Evolutionary conservation across 2,113 vertebrate species (phyloP).

Genomic region (Parotia lawesii): DNA sequence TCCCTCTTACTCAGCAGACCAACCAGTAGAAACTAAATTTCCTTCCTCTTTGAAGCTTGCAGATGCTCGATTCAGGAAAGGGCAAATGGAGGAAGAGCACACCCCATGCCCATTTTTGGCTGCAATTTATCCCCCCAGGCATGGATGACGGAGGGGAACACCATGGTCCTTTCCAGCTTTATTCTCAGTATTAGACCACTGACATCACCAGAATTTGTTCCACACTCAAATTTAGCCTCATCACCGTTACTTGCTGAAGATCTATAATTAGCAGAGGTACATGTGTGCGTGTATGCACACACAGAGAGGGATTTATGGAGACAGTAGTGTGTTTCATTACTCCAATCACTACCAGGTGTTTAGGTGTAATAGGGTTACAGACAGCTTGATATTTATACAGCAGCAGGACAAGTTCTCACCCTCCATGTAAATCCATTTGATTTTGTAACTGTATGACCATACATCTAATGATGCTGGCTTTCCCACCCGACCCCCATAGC

Average conservation of each 20-base stretch:
- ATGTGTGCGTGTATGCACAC: rapidly evolving
- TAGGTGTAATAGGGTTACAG: not conserved
- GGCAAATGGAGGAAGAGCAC: not conserved
- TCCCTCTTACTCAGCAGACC: slow-evolving; percentile 27
- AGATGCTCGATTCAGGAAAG: not conserved
- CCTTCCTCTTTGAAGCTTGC: slow-evolving; percentile 47
- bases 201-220: not conserved
- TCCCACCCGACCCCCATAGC: not conserved
- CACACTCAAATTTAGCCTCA: not conserved
- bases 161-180: not conserved
- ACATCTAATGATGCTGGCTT: not conserved
- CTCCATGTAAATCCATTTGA: not conserved
- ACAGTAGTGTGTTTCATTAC: not conserved
- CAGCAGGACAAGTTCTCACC: not conserved
- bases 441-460: not conserved
- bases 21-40: slow-evolving; percentile 27
- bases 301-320: not conserved
- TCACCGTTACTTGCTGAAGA: not conserved
- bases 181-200: not conserved
- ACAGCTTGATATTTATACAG: not conserved
- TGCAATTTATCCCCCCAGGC: not conserved
- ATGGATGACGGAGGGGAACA: rapidly evolving
- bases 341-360: not conserved
- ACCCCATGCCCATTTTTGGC: not conserved
- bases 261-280: not conserved